Base-by-base conservation (phyloP, 2,797 vertebrate species). In the Gadopsis bispinosus region DNA sequence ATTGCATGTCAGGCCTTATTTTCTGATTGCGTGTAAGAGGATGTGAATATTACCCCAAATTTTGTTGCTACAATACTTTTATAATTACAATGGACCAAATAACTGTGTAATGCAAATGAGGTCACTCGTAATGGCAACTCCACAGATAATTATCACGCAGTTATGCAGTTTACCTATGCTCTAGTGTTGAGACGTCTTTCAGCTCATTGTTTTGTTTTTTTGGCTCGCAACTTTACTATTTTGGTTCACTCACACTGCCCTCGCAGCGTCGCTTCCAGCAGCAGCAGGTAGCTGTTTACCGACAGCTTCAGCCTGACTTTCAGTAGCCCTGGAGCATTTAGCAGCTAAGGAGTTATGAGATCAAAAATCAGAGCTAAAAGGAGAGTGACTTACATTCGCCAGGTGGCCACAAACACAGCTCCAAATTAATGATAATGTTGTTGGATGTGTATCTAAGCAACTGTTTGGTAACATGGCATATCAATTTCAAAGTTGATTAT, bases 1-100 rank as follows among this genome's bases (percentile, higher is more conserved):
- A 56, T 70, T 37, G 83, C 5, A 72, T 67, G 43, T 22, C 3
- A 4, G 17, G 5, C 7, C 4, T 50, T 47, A 63, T 62, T 67
- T 65, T 65, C 3, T 63, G 20, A 55, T 19, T 69, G 29, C 19
- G 26, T 39, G 13, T 35, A 41, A 58, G n/a, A 48, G 45, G 16
- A 47, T 43, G 5, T 43, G 37, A 39, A 39, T 35, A 35, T 39
- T 10, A 11, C 37, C 37, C 37, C 37, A 10, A 39, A 39, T 39
- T 39, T 10, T 39, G 37, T 39, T 10, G 9, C 37, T 39, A 11
- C 37, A 39, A 1, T 39, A 39, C 11, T 39, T 39, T 3, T 39
- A 11, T 39, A 39, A 39, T 39, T 10, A 39, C 9, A 39, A 39
- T 39, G 10, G 41, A 16, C 13, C 41, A 43, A 43, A 39, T 39